These are phyloP conservation scores for Enteromius anoplus DNA, from an alignment of 2,797 vertebrate species.

Conservation along the genomic window DNA sequence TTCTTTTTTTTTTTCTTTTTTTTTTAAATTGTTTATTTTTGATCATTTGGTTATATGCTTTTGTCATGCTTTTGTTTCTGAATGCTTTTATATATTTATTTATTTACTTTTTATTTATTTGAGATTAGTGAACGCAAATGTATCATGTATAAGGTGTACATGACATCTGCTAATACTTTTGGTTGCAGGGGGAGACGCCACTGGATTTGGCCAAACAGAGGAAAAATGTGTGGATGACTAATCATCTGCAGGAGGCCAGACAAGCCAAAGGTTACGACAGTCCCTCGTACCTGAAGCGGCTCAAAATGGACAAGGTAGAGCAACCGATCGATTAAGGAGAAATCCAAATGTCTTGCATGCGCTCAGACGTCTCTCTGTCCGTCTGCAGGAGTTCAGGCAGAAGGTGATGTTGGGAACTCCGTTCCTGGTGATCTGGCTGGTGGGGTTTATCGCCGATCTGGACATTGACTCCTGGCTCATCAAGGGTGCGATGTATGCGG, in stretches of 20 bases:
- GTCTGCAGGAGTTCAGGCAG: slow-evolving; percentile 91
- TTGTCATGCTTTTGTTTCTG: neutral
- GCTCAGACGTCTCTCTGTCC: neutral
- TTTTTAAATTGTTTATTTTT: neutral
- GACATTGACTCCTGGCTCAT: slow-evolving; percentile 98
- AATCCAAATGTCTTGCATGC: neutral
- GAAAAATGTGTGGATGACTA: slow-evolving; percentile 99
- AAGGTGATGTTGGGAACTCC: slow-evolving; percentile 99
- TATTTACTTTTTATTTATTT: neutral
- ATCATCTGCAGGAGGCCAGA: slow-evolving; percentile 95
- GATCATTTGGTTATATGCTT: neutral
- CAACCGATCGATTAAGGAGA: neutral
- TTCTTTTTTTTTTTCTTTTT: too few relatives aligned
- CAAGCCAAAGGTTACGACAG: slow-evolving; percentile 98
- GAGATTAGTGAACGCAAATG: neutral
- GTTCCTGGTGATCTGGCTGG: slow-evolving; percentile 97
- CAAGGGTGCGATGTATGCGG: slow-evolving; percentile 95
- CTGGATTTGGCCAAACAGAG: slow-evolving; percentile 98
- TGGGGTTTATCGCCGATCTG: slow-evolving; percentile 97
- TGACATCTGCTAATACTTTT: neutral
- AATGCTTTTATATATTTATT: neutral
- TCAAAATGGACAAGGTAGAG: slow-evolving; percentile 95
- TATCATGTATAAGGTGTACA: neutral
- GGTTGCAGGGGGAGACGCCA: slow-evolving; percentile 90
- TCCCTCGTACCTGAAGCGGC: slow-evolving; percentile 94